Evolutionary conservation across 2,888 invertebrate species (phyloP).

Genomic region (Ichneumoninae sp.): DNA sequence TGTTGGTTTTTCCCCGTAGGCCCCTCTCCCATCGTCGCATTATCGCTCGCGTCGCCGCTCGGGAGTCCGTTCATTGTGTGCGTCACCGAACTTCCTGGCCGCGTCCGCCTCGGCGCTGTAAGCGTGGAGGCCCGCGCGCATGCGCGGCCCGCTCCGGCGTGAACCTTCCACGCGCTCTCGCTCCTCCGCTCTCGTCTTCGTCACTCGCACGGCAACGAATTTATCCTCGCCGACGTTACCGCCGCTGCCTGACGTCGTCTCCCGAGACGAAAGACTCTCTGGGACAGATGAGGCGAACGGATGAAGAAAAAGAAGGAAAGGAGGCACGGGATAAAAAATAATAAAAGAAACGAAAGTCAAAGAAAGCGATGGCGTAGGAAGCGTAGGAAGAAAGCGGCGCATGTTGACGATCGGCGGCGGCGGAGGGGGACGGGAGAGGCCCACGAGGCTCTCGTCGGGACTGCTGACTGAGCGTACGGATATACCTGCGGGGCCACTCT

Average conservation of each 20-base stretch:
- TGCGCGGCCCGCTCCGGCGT: constrained; percentile 37
- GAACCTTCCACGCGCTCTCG: constrained; percentile 27
- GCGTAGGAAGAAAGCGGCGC: constrained; percentile 15
- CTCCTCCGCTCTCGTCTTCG: constrained; percentile 36
- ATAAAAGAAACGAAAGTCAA: constrained; percentile 24
- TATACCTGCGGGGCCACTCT: constrained; percentile 62
- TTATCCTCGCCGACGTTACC: not conserved
- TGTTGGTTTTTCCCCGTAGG: constrained; percentile 4
- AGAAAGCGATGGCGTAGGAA: not conserved
- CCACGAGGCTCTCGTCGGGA: constrained; percentile 35
- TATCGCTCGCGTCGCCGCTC: not conserved
- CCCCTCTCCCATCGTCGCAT: not conserved
- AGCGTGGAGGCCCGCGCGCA: constrained; percentile 35
- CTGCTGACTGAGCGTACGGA: constrained; percentile 42
- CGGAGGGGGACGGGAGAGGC: constrained; percentile 16
- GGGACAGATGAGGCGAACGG: constrained; percentile 5
- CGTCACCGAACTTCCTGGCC: constrained; percentile 30
- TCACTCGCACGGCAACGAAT: constrained; percentile 22
- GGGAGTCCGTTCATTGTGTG: constrained; percentile 14
- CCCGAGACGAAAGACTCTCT: constrained; percentile 25
- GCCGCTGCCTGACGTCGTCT: not conserved
- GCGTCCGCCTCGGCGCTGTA: constrained; percentile 31
- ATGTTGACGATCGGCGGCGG: not conserved
- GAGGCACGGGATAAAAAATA: not conserved
- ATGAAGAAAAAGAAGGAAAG: constrained; percentile 30